Evolutionary conservation across 2,888 invertebrate genomes (phyloP).

Genomic region (Argyresthia goedartella): DNA sequence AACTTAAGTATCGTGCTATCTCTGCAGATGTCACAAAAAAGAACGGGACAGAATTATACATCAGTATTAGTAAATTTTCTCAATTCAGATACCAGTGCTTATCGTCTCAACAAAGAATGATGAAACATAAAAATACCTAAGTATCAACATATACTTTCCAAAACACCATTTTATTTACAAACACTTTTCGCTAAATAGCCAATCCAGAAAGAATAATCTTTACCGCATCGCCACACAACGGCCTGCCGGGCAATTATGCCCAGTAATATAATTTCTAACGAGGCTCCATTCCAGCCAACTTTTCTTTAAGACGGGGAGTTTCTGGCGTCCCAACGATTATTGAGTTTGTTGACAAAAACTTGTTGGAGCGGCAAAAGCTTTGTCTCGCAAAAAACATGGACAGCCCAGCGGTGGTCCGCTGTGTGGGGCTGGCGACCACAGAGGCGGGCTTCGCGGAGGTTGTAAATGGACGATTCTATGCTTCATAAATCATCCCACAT

Average conservation of each 20-base stretch:
- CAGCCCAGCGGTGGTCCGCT: background rate
- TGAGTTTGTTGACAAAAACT: constrained; percentile 10
- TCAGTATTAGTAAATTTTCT: too few species aligned
- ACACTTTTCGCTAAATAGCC: background rate
- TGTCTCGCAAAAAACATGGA: constrained; percentile 4
- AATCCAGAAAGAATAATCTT: background rate
- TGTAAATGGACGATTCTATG: background rate
- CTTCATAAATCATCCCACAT: constrained; percentile 2
- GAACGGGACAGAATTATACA: too few species aligned
- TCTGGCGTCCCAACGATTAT: constrained; percentile 5
- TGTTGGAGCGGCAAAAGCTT: constrained; percentile 1
- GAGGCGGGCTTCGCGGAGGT: background rate
- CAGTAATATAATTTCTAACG: background rate
- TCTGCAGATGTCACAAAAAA: too few species aligned
- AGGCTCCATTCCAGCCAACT: background rate
- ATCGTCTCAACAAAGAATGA: too few species aligned
- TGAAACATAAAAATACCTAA: too few species aligned
- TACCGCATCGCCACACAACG: background rate
- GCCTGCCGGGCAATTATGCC: background rate
- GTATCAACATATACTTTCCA: too few species aligned
- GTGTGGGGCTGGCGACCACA: background rate
- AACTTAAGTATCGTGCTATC: too few species aligned
- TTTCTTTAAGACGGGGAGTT: background rate
- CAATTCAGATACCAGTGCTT: too few species aligned
- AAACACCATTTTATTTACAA: too few species aligned